Conservation (phyloP, 2,797 vertebrate genomes). For the Lindbergichthys nudifrons region DNA sequence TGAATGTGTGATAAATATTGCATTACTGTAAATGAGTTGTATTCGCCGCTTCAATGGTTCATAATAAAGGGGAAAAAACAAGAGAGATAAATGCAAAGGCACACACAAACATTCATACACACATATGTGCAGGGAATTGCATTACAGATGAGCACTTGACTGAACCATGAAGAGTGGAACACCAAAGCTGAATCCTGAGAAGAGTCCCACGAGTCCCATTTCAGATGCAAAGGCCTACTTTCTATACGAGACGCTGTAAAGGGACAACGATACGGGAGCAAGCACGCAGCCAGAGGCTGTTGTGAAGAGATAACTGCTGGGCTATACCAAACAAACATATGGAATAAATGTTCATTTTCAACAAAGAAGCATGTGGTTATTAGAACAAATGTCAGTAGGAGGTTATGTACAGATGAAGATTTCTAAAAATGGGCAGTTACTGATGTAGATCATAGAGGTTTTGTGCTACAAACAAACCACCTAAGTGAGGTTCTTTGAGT, state of each 20-base stretch:
- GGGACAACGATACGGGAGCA: conserved; percentile 23
- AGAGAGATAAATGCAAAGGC: conserved; percentile 22
- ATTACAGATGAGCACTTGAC: conserved; percentile 45
- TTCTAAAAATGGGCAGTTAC: not conserved
- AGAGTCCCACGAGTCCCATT: conserved; percentile 43
- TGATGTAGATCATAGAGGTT: not conserved
- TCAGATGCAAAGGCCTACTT: conserved; percentile 47
- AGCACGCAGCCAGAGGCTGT: conserved; percentile 15
- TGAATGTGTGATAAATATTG: conserved; percentile 75
- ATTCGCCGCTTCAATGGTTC: conserved; percentile 70
- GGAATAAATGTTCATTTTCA: conserved; percentile 14
- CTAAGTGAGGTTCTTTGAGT: not conserved
- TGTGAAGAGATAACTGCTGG: conserved; percentile 22
- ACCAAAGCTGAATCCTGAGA: conserved; percentile 23
- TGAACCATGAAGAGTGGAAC: conserved; percentile 26
- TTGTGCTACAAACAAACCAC: not conserved
- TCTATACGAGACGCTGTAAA: conserved; percentile 38
- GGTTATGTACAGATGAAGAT: not conserved
- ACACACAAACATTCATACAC: conserved; percentile 36
- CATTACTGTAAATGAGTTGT: conserved; percentile 74
- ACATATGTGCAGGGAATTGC: conserved; percentile 47
- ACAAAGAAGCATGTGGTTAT: not conserved
- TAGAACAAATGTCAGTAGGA: not conserved
- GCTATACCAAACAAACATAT: not conserved
- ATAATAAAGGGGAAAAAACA: conserved; percentile 66